Conservation (phyloP, 2,113 vertebrate genomes). For the Phoenicopterus ruber region DNA sequence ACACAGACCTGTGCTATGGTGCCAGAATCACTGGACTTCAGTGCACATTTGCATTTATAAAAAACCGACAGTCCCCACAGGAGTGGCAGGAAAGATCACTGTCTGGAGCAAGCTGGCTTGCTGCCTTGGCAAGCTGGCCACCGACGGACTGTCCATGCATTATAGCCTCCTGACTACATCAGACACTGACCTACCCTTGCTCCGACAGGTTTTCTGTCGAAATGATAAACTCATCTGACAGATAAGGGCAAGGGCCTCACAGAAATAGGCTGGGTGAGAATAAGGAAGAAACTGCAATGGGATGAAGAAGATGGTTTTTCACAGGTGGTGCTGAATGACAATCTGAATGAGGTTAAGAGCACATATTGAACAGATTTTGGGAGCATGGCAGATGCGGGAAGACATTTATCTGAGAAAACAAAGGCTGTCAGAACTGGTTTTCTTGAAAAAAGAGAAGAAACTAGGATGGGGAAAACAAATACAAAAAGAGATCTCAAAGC, state of each 20-base stretch:
- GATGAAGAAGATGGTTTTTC: not conserved
- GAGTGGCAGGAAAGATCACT: not conserved
- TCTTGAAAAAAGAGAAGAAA: not conserved
- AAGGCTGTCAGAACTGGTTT: not conserved
- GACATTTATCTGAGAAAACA: not conserved
- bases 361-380: not conserved
- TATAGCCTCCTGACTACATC: not conserved
- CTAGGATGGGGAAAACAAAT: not conserved
- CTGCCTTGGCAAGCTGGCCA: not conserved
- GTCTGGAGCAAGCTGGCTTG: not conserved
- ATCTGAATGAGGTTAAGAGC: not conserved
- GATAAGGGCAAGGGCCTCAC: not conserved
- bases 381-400: not conserved
- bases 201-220: not conserved
- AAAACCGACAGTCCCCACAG: not conserved
- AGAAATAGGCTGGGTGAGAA: not conserved
- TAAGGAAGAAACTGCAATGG: not conserved
- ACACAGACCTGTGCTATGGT: not conserved
- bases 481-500: not conserved
- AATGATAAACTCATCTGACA: not conserved
- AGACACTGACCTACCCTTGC: not conserved
- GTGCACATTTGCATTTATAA: not conserved
- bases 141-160: accelerated
- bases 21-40: not conserved
- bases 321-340: not conserved